Conservation (phyloP, 64 coral and sea anemone species). For the Montipora efflorescens region DNA sequence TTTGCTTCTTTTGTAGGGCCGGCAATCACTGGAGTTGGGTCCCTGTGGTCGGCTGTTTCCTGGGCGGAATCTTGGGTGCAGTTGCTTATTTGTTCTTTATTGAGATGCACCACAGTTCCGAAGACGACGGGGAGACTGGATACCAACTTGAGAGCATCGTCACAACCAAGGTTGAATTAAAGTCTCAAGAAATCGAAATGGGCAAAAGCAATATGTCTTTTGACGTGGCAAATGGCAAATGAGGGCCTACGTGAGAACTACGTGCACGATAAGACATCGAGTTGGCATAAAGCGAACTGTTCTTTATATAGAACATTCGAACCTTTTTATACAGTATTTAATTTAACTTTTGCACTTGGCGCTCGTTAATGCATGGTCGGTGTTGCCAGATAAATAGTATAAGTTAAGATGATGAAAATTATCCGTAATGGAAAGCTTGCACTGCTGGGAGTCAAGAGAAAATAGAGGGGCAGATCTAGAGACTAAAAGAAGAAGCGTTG, state of each 20-base stretch:
- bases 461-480: no score
- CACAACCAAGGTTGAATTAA: background rate
- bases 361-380: no score
- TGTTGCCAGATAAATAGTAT: no score
- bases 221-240: background rate
- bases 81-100: slow-evolving; percentile 61
- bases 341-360: no score
- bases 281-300: no score
- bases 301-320: no score
- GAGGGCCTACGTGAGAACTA: background rate
- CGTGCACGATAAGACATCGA: no score
- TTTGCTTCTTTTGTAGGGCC: background rate
- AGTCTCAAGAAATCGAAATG: background rate
- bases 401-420: no score
- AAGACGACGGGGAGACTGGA: slow-evolving; percentile 5
- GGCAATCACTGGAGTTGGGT: slow-evolving; percentile 79
- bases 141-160: slow-evolving; percentile 15
- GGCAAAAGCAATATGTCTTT: slow-evolving; percentile 16
- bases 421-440: no score
- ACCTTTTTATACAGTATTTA: no score
- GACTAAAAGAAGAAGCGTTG: no score
- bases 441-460: no score
- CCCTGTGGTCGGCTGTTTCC: slow-evolving; percentile 57
- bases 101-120: slow-evolving; percentile 62
- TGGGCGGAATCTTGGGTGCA: slow-evolving; percentile 66